Evolutionary conservation across 2,797 vertebrate genomes (phyloP).

Genomic region (Strix occidentalis): DNA sequence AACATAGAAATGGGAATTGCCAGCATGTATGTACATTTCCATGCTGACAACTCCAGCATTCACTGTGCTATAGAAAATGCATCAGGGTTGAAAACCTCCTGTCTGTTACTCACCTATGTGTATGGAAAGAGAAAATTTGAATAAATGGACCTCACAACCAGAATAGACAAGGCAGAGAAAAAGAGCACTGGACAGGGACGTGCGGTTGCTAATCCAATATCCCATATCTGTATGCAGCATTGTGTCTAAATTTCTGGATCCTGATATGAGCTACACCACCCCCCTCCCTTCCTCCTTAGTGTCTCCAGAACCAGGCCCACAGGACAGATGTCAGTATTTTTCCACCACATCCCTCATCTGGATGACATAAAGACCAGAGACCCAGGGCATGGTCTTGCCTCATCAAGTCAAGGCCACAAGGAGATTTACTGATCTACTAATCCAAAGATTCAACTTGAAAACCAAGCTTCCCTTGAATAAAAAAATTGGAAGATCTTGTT

Average conservation of each 20-base stretch:
- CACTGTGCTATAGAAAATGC: background rate
- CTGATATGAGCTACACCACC: background rate
- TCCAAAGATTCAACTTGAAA: background rate
- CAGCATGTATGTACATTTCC: background rate
- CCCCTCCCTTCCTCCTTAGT: accelerated
- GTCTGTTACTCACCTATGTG: accelerated
- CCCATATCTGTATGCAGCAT: background rate
- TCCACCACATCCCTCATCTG: background rate
- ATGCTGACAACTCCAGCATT: background rate
- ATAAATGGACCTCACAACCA: background rate
- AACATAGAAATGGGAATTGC: background rate
- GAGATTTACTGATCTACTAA: background rate
- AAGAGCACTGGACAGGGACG: background rate
- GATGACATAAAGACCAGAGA: background rate
- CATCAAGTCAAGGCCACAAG: background rate
- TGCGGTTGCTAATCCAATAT: background rate
- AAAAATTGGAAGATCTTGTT: background rate
- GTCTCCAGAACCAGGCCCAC: background rate
- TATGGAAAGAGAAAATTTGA: background rate
- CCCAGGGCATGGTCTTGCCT: background rate
- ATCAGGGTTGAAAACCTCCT: background rate
- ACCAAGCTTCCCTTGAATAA: background rate
- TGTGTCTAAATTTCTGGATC: background rate
- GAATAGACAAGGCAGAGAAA: background rate
- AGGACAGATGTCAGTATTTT: background rate